These are phyloP conservation scores for Gallinago solitaria DNA, from an alignment of 2,797 vertebrate species.

Conservation along the genomic window DNA sequence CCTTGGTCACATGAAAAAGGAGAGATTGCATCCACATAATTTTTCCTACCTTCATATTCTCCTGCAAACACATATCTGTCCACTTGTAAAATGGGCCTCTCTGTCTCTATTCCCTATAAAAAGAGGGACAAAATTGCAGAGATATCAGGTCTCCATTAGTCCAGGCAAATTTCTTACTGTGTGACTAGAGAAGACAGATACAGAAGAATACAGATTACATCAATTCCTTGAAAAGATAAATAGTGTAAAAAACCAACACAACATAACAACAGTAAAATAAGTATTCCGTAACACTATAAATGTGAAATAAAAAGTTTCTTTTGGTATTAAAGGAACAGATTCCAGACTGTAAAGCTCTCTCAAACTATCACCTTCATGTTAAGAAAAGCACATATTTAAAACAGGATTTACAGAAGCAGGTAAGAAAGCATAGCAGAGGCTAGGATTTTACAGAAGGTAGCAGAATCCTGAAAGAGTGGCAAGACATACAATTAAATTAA, in stretches of 20 bases:
- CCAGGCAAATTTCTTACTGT: not conserved
- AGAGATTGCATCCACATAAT: not conserved
- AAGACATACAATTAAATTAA: not conserved
- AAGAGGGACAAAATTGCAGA: not conserved
- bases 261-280: not conserved
- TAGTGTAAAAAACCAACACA: not conserved
- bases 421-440: not conserved
- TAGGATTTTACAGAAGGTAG: not conserved
- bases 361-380: not conserved
- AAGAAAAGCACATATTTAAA: not conserved
- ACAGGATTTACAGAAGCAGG: not conserved
- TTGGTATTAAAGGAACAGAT: not conserved
- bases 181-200: not conserved
- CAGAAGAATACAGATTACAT: not conserved
- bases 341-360: not conserved
- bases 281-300: not conserved
- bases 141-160: not conserved
- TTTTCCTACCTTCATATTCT: conserved; percentile 90
- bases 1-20: not conserved
- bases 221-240: not conserved
- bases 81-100: conserved; percentile 92
- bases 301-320: not conserved
- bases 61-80: conserved; percentile 94
- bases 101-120: conserved; percentile 89
- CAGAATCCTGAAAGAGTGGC: not conserved